Conservation (phyloP, 1,140 invertebrate species). For the Drosophila obscura region DNA sequence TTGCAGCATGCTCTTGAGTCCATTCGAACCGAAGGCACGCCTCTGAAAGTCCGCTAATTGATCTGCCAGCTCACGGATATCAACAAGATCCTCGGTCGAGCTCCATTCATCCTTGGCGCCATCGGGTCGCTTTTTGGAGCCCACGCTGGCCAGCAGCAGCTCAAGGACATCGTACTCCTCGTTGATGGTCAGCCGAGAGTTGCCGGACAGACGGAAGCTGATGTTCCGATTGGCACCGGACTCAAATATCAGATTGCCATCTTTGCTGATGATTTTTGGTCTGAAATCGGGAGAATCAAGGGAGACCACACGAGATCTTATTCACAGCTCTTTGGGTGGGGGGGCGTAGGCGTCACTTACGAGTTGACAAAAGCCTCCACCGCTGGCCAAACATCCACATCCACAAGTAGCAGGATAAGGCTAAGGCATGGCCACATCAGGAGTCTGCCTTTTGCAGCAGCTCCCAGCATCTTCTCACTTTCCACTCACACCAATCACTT, state of each 20-base stretch:
- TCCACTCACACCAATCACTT: background rate
- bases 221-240: slow-evolving; percentile 88
- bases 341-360: slow-evolving; percentile 51
- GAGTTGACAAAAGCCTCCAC: slow-evolving; percentile 71
- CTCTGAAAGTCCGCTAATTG: slow-evolving; percentile 40
- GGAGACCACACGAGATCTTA: background rate
- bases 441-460: slow-evolving; percentile 30
- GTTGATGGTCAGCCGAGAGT: slow-evolving; percentile 87
- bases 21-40: slow-evolving; percentile 42
- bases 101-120: slow-evolving; percentile 58
- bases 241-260: slow-evolving; percentile 88
- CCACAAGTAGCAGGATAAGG: slow-evolving; percentile 5
- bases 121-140: slow-evolving; percentile 46
- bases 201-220: slow-evolving; percentile 86
- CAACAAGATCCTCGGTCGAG: slow-evolving; percentile 20
- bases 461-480: slow-evolving; percentile 32
- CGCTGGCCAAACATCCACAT: slow-evolving; percentile 4
- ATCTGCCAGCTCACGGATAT: slow-evolving; percentile 47
- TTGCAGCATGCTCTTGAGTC: slow-evolving; percentile 38
- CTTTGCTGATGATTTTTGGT: slow-evolving; percentile 86
- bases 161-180: slow-evolving; percentile 85
- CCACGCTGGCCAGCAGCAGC: slow-evolving; percentile 47
- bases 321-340: background rate
- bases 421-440: slow-evolving; percentile 6
- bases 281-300: slow-evolving; percentile 69